Evolutionary conservation across 1,140 invertebrate species (phyloP).

Genomic region (Leptinotarsa undecemlineata): DNA sequence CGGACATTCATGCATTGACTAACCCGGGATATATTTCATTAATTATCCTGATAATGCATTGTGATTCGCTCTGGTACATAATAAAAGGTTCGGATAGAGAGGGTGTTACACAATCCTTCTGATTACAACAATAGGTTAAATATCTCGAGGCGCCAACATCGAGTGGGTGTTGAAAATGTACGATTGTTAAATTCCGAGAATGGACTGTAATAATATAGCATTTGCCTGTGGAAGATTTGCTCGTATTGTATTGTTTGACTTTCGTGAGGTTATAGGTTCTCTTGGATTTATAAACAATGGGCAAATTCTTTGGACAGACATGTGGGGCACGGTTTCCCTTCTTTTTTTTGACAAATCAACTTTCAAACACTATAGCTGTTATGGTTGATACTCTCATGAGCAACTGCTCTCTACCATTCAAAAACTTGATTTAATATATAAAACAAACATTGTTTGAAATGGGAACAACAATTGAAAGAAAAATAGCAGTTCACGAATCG

Average conservation of each 20-base stretch:
- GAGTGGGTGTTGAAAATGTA: slow-evolving; percentile 42
- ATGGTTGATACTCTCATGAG: no score
- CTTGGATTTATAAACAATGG: neutral
- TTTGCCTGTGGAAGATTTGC: slow-evolving; percentile 23
- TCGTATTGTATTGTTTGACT: slow-evolving; percentile 14
- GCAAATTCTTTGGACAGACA: neutral
- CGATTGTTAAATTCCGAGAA: slow-evolving; percentile 45
- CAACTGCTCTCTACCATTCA: no score
- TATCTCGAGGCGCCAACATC: slow-evolving; percentile 43
- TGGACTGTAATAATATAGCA: slow-evolving; percentile 36
- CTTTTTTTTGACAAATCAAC: neutral
- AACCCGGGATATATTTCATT: slow-evolving; percentile 9
- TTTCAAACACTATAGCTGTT: no score
- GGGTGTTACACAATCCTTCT: slow-evolving; percentile 43
- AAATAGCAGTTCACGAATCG: no score
- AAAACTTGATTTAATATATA: no score
- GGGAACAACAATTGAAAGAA: no score
- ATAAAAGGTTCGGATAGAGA: slow-evolving; percentile 25
- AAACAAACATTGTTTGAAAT: no score
- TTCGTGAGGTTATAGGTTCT: neutral
- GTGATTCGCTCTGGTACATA: slow-evolving; percentile 25
- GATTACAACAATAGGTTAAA: slow-evolving; percentile 48
- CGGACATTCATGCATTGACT: no score
- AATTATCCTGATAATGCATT: slow-evolving; percentile 24
- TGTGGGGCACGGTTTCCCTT: neutral